These are phyloP conservation scores for Meteorus cinctellus DNA, from an alignment of 2,888 invertebrate genomes.

Conservation along the genomic window DNA sequence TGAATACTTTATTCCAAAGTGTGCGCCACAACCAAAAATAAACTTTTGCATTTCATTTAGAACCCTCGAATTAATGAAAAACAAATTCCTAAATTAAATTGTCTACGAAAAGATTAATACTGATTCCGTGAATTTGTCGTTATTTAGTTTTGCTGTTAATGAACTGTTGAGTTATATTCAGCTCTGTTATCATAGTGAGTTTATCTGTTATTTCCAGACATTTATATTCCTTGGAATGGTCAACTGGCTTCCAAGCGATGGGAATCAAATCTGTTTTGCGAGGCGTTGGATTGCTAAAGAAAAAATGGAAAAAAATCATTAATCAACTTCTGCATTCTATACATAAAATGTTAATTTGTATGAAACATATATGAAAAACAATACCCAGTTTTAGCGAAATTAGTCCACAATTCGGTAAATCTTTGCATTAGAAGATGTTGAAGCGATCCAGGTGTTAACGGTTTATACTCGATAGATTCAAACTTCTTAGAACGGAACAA, in stretches of 20 bases:
- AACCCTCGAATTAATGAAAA: too few relatives aligned
- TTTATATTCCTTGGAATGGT: slow-evolving; percentile 12
- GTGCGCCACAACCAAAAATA: too few relatives aligned
- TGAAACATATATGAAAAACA: background rate
- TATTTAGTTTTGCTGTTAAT: background rate
- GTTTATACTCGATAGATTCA: slow-evolving; percentile 43
- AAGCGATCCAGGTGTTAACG: slow-evolving; percentile 41
- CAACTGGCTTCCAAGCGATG: slow-evolving; percentile 12
- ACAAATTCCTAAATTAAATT: too few relatives aligned
- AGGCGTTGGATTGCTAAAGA: slow-evolving; percentile 13
- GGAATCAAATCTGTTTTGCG: background rate
- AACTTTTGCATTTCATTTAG: too few relatives aligned
- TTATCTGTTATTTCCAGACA: slow-evolving; percentile 32
- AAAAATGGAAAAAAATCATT: background rate
- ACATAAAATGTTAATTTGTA: background rate
- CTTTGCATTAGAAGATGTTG: slow-evolving; percentile 56
- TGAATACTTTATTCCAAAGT: too few relatives aligned
- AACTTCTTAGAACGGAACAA: slow-evolving; percentile 57
- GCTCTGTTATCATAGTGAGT: background rate
- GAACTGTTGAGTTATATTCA: background rate
- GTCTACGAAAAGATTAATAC: too few relatives aligned
- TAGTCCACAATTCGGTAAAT: slow-evolving; percentile 67
- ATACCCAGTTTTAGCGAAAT: slow-evolving; percentile 69
- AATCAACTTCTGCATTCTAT: background rate
- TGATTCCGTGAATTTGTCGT: background rate